Base-by-base conservation (phyloP, 2,888 invertebrate genomes). In the Macrosoma leucophasiata region DNA sequence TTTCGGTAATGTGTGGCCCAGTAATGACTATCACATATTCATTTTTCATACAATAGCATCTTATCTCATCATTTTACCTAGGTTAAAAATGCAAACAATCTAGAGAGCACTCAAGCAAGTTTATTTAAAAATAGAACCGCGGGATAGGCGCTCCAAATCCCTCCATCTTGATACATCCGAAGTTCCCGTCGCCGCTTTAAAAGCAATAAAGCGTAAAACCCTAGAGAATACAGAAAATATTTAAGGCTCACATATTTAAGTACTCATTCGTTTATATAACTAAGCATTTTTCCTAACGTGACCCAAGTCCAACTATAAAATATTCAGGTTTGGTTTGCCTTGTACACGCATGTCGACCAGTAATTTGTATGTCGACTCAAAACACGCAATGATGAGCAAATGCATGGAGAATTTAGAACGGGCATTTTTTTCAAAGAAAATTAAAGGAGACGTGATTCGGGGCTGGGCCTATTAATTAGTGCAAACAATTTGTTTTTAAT, bases 361-460 rank as follows among this genome's bases (percentile, higher is more conserved):
- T 68, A 69, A 72, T 75, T 70, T 71, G 57, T 69, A 65, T 70
- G 65, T 65, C 50, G 68, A 67, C 55, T 24, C 40, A 21, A 28
- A 43, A 62, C 78, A 78, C 77, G 77, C 78, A 60, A 76, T 63
- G 68, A 70, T 65, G 59, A 52, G 52, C 56, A 28, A n/a, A n/a
- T n/a, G n/a, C n/a, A n/a, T n/a, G n/a, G n/a, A n/a, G n/a, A n/a
- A n/a, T n/a, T n/a, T n/a, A n/a, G n/a, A n/a, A n/a, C n/a, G n/a
- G n/a, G n/a, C n/a, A n/a, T n/a, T n/a, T n/a, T n/a, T n/a, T n/a
- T n/a, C n/a, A n/a, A n/a, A n/a, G n/a, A n/a, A n/a, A n/a, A n/a
- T n/a, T n/a, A n/a, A n/a, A n/a, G n/a, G n/a, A n/a, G n/a, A n/a
- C n/a, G n/a, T n/a, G n/a, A n/a, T n/a, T n/a, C n/a, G n/a, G n/a